Evolutionary conservation across 2,113 vertebrate genomes (phyloP).

Genomic region (Pygathrix nemaeus): DNA sequence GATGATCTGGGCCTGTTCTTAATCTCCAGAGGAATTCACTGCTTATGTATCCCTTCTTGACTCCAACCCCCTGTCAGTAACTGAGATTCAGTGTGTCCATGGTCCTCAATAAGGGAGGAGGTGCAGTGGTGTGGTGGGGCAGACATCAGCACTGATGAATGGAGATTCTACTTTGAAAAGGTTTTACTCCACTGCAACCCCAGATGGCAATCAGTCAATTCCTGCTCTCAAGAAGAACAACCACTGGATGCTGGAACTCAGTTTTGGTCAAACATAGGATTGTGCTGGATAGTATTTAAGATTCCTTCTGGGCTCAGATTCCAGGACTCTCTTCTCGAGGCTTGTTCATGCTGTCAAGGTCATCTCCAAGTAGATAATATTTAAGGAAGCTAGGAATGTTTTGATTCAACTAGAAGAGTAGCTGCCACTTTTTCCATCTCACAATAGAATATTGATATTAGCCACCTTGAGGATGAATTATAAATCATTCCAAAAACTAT

Average conservation of each 20-base stretch:
- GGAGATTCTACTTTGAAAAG: neutral
- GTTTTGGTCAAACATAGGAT: neutral
- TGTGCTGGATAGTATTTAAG: neutral
- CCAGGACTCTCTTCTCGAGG: neutral
- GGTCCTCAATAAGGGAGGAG: neutral
- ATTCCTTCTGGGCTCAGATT: neutral
- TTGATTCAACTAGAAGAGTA: neutral
- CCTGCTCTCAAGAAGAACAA: neutral
- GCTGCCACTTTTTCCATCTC: neutral
- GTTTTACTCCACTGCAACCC: neutral
- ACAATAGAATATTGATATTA: neutral
- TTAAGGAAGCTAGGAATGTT: slow-evolving; percentile 25
- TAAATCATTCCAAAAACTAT: neutral
- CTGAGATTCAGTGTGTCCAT: neutral
- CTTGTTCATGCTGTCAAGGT: neutral
- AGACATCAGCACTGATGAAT: neutral
- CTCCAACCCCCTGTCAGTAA: neutral
- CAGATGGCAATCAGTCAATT: neutral
- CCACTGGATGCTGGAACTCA: neutral
- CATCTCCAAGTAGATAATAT: neutral
- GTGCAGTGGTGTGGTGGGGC: neutral
- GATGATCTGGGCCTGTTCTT: neutral
- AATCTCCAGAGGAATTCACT: neutral
- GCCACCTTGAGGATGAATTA: neutral
- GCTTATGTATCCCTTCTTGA: neutral